A percentile compares a stretch with the other conserved stretches of the same genome.
Evolutionary conservation across 2,888 invertebrate genomes (phyloP).

Genomic region (Drymonia ruficornis): DNA sequence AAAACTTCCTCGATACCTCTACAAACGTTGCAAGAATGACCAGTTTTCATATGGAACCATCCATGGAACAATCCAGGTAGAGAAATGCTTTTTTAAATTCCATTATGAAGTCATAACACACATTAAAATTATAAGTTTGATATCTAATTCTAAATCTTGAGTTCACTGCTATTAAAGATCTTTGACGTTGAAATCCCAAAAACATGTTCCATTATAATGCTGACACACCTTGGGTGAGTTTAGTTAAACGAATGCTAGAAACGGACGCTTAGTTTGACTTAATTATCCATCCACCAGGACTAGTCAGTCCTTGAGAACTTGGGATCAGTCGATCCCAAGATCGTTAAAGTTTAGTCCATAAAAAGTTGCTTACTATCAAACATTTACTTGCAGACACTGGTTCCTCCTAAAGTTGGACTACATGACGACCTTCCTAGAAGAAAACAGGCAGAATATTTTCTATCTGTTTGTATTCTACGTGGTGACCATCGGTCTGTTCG

Average conservation of each 20-base stretch:
- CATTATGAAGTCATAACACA: background rate
- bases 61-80: conserved; percentile 87
- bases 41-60: conserved; percentile 95
- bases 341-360: no score
- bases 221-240: no score
- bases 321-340: no score
- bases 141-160: no score
- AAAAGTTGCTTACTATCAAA: background rate
- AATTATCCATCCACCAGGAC: no score
- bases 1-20: conserved; percentile 97
- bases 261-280: no score
- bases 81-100: background rate
- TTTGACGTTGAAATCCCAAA: no score
- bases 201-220: no score
- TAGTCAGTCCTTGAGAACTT: no score
- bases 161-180: no score
- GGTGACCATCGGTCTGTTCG: conserved; percentile 96
- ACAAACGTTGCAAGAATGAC: conserved; percentile 98
- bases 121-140: no score
- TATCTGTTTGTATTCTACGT: conserved; percentile 97
- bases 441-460: conserved; percentile 98
- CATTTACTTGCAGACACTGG: conserved; percentile 85
- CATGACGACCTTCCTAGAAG: conserved; percentile 95
- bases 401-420: conserved; percentile 92
- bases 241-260: no score